A percentile compares a stretch with the other conserved stretches of the same genome.
Conservation (phyloP, 2,797 vertebrate species). For the Etheostoma perlongum region DNA sequence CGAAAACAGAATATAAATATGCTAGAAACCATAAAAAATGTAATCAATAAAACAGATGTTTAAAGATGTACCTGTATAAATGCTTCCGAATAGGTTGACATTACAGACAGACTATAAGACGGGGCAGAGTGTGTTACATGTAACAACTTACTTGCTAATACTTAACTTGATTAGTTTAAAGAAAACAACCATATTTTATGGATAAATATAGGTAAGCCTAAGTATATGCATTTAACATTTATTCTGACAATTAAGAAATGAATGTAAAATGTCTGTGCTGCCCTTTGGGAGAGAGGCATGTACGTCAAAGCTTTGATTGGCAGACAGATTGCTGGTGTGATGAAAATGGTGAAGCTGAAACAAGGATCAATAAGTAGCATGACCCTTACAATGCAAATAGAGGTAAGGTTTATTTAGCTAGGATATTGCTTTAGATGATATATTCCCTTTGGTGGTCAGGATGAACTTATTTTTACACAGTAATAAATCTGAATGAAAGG, state of each 20-base stretch:
- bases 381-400: slow-evolving; percentile 11
- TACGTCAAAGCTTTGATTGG: slow-evolving; percentile 18
- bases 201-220: background rate
- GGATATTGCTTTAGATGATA: background rate
- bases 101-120: background rate
- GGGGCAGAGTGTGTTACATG: too few species aligned
- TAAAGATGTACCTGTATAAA: background rate
- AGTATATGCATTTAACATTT: background rate
- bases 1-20: background rate
- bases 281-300: background rate
- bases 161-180: too few species aligned
- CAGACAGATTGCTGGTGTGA: background rate
- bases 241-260: background rate
- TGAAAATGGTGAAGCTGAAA: slow-evolving; percentile 20
- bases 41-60: background rate
- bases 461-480: background rate
- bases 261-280: background rate
- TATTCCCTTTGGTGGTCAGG: background rate
- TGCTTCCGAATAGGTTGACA: background rate
- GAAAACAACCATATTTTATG: too few species aligned
- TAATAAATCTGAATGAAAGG: background rate
- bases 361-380: slow-evolving; percentile 28
- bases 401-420: background rate
- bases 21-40: background rate
- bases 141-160: too few species aligned